Conservation (phyloP, 2,888 invertebrate genomes). For the Acleris literana region DNA sequence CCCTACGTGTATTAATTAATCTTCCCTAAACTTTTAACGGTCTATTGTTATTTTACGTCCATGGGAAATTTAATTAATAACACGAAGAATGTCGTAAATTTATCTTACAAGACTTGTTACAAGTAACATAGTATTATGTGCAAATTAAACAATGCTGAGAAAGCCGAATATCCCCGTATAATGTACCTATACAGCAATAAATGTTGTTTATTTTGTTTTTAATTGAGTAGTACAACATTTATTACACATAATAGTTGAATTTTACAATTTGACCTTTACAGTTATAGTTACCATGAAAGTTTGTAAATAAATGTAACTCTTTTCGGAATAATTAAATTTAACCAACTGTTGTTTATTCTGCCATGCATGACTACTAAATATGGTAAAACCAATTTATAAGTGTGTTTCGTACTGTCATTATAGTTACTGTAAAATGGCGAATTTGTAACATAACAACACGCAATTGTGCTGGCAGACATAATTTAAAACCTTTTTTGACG, state of each 20-base stretch:
- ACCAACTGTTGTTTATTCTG: too few species aligned
- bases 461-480: too few species aligned
- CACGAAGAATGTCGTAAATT: conserved; percentile 26
- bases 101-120: conserved; percentile 22
- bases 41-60: conserved; percentile 13
- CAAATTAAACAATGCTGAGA: conserved; percentile 29
- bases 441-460: too few species aligned
- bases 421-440: too few species aligned
- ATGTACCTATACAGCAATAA: not conserved
- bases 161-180: not conserved
- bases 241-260: not conserved
- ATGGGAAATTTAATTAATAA: conserved; percentile 8
- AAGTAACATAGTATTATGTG: conserved; percentile 12
- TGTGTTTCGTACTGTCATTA: too few species aligned
- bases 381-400: too few species aligned
- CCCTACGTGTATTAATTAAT: not conserved
- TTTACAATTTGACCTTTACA: not conserved
- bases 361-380: too few species aligned
- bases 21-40: conserved; percentile 7
- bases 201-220: conserved; percentile 4
- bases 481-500: too few species aligned
- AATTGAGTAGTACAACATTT: not conserved
- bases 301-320: too few species aligned
- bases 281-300: too few species aligned
- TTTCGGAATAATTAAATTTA: too few species aligned